Base-by-base conservation (phyloP, 2,888 invertebrate species). In the Lycia hirtaria region DNA sequence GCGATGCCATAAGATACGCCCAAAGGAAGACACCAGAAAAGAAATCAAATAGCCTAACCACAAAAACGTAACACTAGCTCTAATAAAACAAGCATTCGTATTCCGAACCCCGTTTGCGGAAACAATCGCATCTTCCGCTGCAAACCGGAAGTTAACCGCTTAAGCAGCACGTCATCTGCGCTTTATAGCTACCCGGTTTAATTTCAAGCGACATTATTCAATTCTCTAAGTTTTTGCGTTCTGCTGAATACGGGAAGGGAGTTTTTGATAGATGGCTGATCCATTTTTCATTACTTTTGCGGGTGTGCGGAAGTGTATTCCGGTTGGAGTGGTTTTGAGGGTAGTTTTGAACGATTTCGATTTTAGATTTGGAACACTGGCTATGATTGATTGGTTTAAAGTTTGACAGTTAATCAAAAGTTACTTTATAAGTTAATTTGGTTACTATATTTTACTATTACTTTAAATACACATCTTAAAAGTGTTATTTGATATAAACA, bases 131-230 rank as follows among this genome's bases (percentile, higher is more conserved):
- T 58, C 57, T 62, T 65, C 61, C 64, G 55, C 41, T 60, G 60
- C 60, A 60, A 60, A 64, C 71, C 74, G 71, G 73, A 76, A 80
- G 73, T 78, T 78, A 71, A 72, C 64, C 70, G 68, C 68, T 47
- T 53, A 59, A 61, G 71, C 64, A 60, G 57, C 75, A 70, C 88
- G 87, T 84, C 89, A 88, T 88, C 85, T 90, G 89, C 81, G 79
- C 83, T 86, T 89, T 88, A 90, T 88, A 76, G 88, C 86, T 70
- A 67, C 64, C 65, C 78, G 82, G 83, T 89, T 90, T 89, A 88
- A 90, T 90, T 90, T 86, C 85, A 84, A 74, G 75, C 80, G 83
- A 88, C 89, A 88, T 90, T 89, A 88, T 85, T 89, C 89, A 88
- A 68, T 69, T 75, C 80, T 72, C 78, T 78, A 84, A 87, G 83